phyloP scores from a whole-genome alignment of 2,797 vertebrate species.

The Lacerta viridis region DNA sequence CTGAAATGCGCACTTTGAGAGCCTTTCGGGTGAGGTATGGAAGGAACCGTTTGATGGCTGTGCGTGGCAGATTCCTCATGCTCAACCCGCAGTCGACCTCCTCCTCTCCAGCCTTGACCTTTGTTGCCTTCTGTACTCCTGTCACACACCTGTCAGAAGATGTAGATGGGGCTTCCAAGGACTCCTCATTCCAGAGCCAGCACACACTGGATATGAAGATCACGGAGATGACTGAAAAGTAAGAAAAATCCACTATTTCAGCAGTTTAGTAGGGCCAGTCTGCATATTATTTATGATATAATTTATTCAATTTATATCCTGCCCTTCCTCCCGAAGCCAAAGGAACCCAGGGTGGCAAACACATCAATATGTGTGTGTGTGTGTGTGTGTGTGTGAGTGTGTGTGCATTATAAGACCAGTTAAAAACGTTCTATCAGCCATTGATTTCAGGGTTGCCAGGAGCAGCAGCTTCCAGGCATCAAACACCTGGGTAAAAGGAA shows the following conservation, averaged over 20 bases:
- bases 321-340: too few relatives aligned
- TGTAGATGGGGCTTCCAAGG: not conserved
- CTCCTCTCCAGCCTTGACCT: slow-evolving; percentile 58
- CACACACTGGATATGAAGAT: slow-evolving; percentile 87
- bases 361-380: too few relatives aligned
- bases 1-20: slow-evolving; percentile 84
- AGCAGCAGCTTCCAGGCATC: too few relatives aligned
- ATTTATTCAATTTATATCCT: too few relatives aligned
- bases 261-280: not conserved
- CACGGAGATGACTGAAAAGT: slow-evolving; percentile 82
- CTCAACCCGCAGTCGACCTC: slow-evolving; percentile 4
- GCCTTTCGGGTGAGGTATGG: slow-evolving; percentile 79
- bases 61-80: slow-evolving; percentile 79
- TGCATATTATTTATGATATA: not conserved
- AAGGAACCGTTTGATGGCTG: slow-evolving; percentile 78
- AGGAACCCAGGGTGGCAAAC: too few relatives aligned
- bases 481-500: too few relatives aligned
- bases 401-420: too few relatives aligned
- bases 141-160: slow-evolving; percentile 52
- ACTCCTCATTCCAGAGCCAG: slow-evolving; percentile 75
- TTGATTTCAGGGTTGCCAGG: too few relatives aligned
- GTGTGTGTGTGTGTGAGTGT: too few relatives aligned
- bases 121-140: slow-evolving; percentile 86
- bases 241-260: slow-evolving; percentile 15
- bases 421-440: too few relatives aligned